Evolutionary conservation across 2,888 invertebrate species (phyloP).

Genomic region (Caenorhabditis drosophilae): DNA sequence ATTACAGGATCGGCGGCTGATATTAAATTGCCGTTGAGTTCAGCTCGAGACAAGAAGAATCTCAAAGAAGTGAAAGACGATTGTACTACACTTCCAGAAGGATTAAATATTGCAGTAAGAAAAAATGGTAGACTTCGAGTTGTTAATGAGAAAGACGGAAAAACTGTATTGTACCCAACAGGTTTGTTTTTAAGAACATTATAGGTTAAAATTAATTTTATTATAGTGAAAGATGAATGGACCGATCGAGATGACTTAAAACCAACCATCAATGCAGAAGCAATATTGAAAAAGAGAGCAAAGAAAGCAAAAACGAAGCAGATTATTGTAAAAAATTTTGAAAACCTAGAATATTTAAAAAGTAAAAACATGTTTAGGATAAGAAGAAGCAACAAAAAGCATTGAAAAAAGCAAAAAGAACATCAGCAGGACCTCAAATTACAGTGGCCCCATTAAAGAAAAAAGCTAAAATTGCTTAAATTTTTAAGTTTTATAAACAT

Average conservation of each 20-base stretch:
- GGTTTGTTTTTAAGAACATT: slow-evolving; percentile 5
- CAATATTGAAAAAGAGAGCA: slow-evolving; percentile 38
- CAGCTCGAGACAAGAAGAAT: slow-evolving; percentile 20
- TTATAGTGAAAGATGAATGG: slow-evolving; percentile 34
- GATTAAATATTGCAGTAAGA: slow-evolving; percentile 53
- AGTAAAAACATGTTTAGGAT: background rate
- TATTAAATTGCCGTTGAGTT: slow-evolving; percentile 23
- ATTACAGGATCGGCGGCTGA: slow-evolving; percentile 38
- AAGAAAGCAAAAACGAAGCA: slow-evolving; percentile 22
- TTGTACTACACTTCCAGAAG: slow-evolving; percentile 62
- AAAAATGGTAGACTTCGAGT: slow-evolving; percentile 47
- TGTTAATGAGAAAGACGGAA: slow-evolving; percentile 34
- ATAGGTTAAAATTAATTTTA: background rate
- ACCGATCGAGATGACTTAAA: slow-evolving; percentile 46
- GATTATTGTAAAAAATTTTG: slow-evolving; percentile 10
- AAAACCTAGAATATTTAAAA: slow-evolving; percentile 10
- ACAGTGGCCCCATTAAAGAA: slow-evolving; percentile 9
- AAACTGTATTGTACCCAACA: slow-evolving; percentile 50
- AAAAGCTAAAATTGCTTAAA: slow-evolving; percentile 18
- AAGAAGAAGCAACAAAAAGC: slow-evolving; percentile 8
- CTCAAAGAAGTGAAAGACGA: slow-evolving; percentile 44
- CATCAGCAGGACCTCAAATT: slow-evolving; percentile 7
- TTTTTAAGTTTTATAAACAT: slow-evolving; percentile 3
- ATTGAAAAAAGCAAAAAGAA: slow-evolving; percentile 12
- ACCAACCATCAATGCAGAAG: slow-evolving; percentile 40